Base-by-base conservation (phyloP, 2,113 vertebrate species). In the Halcyon malimbica region DNA sequence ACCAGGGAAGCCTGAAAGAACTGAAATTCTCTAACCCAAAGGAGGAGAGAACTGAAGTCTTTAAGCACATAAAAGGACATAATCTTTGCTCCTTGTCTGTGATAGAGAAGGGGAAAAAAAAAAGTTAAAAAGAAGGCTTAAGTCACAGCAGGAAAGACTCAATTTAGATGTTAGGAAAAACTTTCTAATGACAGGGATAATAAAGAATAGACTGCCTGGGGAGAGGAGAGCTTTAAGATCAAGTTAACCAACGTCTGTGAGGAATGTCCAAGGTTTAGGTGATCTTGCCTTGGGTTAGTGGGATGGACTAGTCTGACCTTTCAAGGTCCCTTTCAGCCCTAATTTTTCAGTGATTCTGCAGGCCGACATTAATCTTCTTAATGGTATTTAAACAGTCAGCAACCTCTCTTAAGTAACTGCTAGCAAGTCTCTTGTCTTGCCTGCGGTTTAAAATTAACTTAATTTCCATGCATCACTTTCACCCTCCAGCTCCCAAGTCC, bases 381-480 rank as follows among this genome's bases (percentile, higher is more conserved):
- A 96, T 96, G 94, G 93, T 96, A 91, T 96, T 97, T 96, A 94
- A 96, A 96, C 92, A 96, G 93, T 96, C 95, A 97, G 97, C 94
- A 97, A 93, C 95, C 95, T 96, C 97, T 97, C 96, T 97, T 97
- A 96, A 97, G 96, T 96, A 96, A 97, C 96, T 94, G 89, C 95
- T 96, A 96, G 86, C 89, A 94, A 95, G 90, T 87, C 92, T 94
- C 96, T 96, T 97, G 95, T 97, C 93, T 96, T 96, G 93, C 96
- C 92, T 94, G 95, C 19, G 86, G 95, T 96, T 94, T 95, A 91
- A 89, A 91, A 90, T 96, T 92, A 96, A 96, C 62, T 94, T 93
- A 89, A 92, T 97, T 95, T 93, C 90, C 93, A 87, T 96, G 97
- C 97, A 79, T 92, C 92, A 93, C 89, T 96, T 96, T 97, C 59